Conservation (phyloP, 2,113 vertebrate genomes). For the Origma solitaria region DNA sequence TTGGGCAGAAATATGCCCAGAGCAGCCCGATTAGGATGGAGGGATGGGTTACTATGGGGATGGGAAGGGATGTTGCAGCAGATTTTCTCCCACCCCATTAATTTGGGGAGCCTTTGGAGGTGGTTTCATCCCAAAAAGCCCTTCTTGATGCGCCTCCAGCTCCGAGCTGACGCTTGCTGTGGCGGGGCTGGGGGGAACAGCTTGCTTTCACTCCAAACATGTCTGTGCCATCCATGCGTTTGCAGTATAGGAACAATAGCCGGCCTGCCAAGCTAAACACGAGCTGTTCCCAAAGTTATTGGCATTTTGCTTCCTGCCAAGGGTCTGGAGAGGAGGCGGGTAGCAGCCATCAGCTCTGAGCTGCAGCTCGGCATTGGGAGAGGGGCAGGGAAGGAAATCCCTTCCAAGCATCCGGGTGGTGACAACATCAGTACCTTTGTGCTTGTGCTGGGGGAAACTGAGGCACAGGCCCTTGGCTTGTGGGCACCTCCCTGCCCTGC, state of each 20-base stretch:
- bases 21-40: neutral
- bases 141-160: neutral
- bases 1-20: neutral
- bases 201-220: neutral
- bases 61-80: neutral
- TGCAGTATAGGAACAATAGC: conserved; percentile 17
- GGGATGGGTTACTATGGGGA: neutral
- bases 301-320: neutral
- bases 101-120: neutral
- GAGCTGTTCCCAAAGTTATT: neutral
- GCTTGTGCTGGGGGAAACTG: neutral
- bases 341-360: neutral
- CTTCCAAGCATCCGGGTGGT: fast-evolving
- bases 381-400: neutral
- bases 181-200: neutral
- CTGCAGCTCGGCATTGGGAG: neutral
- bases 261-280: neutral
- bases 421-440: neutral
- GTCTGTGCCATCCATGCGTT: neutral
- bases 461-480: neutral
- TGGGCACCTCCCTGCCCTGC: neutral
- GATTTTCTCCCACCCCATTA: neutral
- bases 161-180: neutral
- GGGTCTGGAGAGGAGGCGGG: neutral
- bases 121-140: neutral